A percentile compares a stretch with the other conserved stretches of the same genome.
phyloP scores from a whole-genome alignment of 1,140 invertebrate species.

The Periplaneta americana region DNA sequence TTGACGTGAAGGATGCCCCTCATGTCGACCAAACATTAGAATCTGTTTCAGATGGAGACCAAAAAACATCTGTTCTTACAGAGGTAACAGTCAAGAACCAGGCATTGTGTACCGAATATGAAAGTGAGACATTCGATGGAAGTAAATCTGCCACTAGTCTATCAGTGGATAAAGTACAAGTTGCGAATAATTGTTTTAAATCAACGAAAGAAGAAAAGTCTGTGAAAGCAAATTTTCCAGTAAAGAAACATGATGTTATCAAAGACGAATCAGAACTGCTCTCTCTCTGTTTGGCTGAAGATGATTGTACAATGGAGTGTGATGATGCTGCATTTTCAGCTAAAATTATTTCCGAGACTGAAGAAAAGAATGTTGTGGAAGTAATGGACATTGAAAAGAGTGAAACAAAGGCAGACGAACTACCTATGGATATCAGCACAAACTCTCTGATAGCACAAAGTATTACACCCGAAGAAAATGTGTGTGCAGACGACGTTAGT shows the following conservation, averaged over 20 bases:
- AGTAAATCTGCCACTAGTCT: neutral
- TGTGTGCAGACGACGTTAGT: neutral
- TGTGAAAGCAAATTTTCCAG: neutral
- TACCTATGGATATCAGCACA: neutral
- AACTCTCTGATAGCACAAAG: neutral
- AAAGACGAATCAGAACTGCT: neutral
- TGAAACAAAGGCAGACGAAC: neutral
- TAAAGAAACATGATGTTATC: neutral
- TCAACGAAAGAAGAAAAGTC: neutral
- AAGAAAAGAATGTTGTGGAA: neutral
- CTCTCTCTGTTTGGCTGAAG: neutral
- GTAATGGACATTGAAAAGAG: neutral
- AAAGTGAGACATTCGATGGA: neutral
- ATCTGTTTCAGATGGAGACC: neutral
- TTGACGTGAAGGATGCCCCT: too few relatives aligned
- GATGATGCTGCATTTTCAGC: neutral
- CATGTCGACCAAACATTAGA: neutral
- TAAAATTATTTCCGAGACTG: neutral
- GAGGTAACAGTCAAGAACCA: neutral
- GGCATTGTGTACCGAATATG: neutral
- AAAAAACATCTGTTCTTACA: neutral
- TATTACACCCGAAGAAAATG: neutral
- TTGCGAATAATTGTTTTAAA: neutral
- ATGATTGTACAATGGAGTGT: neutral
- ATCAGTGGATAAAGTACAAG: neutral